These are phyloP conservation scores for Theocolax elegans DNA, from an alignment of 1,140 invertebrate species.

Conservation along the genomic window DNA sequence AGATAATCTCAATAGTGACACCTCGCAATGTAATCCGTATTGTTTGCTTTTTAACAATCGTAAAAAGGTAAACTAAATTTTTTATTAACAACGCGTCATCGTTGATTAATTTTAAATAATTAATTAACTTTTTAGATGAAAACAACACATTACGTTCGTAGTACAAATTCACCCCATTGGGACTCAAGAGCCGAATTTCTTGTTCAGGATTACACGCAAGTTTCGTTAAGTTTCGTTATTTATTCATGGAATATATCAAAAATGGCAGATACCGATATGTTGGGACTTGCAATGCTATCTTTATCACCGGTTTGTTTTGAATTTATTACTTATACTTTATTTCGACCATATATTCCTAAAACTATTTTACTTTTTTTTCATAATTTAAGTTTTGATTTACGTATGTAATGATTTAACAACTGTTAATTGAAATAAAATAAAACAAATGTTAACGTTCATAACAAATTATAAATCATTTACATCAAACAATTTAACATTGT, in stretches of 20 bases:
- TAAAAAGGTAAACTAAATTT: constrained; percentile 64
- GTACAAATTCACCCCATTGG: constrained; percentile 67
- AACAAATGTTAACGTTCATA: too few species aligned
- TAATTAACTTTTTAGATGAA: constrained; percentile 61
- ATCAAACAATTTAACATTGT: too few species aligned
- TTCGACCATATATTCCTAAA: too few species aligned
- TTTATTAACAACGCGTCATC: background rate
- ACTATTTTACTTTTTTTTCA: background rate
- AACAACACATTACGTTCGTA: constrained; percentile 69
- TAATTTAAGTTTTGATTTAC: too few species aligned
- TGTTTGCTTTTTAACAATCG: constrained; percentile 70
- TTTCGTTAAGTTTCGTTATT: constrained; percentile 64
- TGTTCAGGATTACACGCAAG: constrained; percentile 68
- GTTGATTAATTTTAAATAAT: background rate
- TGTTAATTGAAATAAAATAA: too few species aligned
- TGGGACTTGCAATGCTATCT: constrained; percentile 61
- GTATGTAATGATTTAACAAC: too few species aligned
- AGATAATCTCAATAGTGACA: constrained; percentile 65
- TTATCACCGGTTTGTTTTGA: constrained; percentile 53
- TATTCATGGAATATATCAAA: constrained; percentile 63
- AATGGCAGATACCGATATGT: constrained; percentile 61
- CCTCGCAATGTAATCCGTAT: constrained; percentile 69
- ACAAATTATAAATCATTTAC: too few species aligned
- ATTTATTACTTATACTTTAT: constrained; percentile 2
- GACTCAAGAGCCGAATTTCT: constrained; percentile 69